Conservation (phyloP, 1,140 invertebrate species). For the Hypsibius dujardini region DNA sequence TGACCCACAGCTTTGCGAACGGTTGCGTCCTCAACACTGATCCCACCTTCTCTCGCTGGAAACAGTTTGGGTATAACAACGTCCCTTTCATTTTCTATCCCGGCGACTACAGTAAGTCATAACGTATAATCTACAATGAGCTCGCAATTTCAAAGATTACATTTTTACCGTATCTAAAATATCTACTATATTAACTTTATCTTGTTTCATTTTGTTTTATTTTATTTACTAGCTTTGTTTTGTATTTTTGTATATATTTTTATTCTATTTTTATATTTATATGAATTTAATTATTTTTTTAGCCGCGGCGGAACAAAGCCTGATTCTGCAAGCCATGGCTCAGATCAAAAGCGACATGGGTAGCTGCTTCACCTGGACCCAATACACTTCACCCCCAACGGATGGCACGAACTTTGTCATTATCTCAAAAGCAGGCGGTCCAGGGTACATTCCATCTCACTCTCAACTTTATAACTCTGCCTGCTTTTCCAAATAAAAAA, state of each 20-base stretch:
- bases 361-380: neutral
- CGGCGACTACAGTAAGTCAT: neutral
- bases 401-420: neutral
- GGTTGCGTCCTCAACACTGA: neutral
- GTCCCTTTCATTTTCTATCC: neutral
- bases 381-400: neutral
- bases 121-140: neutral
- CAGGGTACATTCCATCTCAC: neutral
- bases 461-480: neutral
- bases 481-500: neutral
- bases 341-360: slow-evolving; percentile 14
- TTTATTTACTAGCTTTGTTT: neutral
- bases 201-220: neutral
- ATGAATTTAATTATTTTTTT: neutral
- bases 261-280: too few species aligned
- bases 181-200: neutral
- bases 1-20: too few species aligned
- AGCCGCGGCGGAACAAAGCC: neutral
- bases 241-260: too few species aligned
- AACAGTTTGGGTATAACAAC: neutral
- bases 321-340: neutral
- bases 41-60: neutral
- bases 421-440: neutral
- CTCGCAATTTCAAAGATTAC: too few species aligned
- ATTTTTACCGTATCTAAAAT: neutral